Conservation (phyloP, 2,797 vertebrate genomes). For the Catostomus latipinnis region DNA sequence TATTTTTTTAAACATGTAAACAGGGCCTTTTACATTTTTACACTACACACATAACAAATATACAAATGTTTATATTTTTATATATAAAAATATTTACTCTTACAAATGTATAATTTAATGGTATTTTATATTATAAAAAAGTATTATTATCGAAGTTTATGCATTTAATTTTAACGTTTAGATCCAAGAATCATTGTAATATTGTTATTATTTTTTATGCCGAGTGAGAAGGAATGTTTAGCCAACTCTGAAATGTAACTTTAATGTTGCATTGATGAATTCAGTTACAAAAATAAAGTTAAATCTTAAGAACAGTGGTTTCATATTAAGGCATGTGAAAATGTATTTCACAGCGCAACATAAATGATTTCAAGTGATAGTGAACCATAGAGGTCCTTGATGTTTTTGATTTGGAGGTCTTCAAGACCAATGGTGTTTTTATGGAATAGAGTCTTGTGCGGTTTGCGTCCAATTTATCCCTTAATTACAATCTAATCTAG, state of each 20-base stretch:
- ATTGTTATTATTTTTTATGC: background rate
- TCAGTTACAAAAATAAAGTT: background rate
- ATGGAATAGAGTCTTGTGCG: constrained; percentile 19
- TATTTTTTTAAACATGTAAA: background rate
- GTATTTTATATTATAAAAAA: too few relatives aligned
- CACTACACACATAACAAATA: too few relatives aligned
- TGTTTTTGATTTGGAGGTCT: constrained; percentile 16
- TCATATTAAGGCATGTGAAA: background rate
- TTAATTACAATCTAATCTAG: constrained; percentile 43
- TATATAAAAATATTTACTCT: too few relatives aligned
- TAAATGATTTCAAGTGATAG: too few relatives aligned
- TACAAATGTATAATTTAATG: too few relatives aligned
- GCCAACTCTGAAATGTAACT: background rate
- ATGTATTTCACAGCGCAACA: background rate
- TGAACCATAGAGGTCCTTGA: background rate
- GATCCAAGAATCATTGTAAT: background rate
- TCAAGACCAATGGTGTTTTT: background rate
- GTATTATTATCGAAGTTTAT: too few relatives aligned
- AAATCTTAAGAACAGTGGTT: background rate
- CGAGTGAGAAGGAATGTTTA: background rate
- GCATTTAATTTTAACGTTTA: background rate
- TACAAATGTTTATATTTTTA: too few relatives aligned
- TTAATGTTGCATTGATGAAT: constrained; percentile 5
- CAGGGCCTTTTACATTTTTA: too few relatives aligned
- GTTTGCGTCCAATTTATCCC: background rate